Conservation (phyloP, 2,113 vertebrate genomes). For the Pongo abelii region DNA sequence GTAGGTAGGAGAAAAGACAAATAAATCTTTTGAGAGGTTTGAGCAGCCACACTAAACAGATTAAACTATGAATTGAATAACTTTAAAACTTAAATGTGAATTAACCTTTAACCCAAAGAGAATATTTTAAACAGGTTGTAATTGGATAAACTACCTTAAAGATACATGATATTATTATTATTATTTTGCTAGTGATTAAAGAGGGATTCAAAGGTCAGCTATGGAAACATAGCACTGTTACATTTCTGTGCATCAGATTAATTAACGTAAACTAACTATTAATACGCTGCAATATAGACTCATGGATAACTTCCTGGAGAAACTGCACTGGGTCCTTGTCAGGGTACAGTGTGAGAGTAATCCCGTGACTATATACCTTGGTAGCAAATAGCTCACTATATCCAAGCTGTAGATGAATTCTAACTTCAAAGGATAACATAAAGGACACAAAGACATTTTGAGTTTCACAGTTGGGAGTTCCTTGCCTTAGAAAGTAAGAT, state of each 20-base stretch:
- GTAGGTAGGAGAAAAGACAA: background rate
- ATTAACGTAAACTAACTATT: slow-evolving; percentile 12
- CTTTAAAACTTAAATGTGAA: slow-evolving; percentile 1
- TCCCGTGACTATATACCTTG: background rate
- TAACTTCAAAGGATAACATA: background rate
- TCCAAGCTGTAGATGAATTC: background rate
- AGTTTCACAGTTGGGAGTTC: background rate
- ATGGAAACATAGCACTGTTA: background rate
- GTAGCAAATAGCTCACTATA: background rate
- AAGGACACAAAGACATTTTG: background rate
- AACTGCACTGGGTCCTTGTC: background rate
- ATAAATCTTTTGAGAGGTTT: slow-evolving; percentile 19
- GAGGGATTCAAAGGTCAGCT: background rate
- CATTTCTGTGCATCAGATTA: background rate
- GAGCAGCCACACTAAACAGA: slow-evolving; percentile 28
- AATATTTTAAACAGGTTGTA: background rate
- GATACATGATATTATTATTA: background rate
- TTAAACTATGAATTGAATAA: background rate
- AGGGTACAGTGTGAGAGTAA: background rate
- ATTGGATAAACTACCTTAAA: background rate
- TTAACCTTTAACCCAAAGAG: background rate
- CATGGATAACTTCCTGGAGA: background rate
- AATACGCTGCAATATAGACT: background rate
- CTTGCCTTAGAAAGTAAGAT: background rate
- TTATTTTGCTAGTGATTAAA: background rate